A percentile compares a stretch with the other conserved stretches of the same genome.
These are phyloP conservation scores for Pemphigus obesinymphae DNA, from an alignment of 1,140 invertebrate species.

Conservation along the genomic window DNA sequence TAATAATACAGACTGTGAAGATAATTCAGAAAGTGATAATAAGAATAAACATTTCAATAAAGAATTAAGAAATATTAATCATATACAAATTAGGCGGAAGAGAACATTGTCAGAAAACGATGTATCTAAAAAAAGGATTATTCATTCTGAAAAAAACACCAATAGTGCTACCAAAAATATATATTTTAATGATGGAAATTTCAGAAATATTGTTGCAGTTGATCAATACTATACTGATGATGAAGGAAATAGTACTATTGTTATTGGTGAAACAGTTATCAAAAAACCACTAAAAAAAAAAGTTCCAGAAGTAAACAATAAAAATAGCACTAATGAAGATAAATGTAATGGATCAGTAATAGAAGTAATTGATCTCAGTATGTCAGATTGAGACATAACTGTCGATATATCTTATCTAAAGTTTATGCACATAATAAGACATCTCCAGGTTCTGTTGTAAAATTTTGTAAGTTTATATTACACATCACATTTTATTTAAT, in stretches of 20 bases:
- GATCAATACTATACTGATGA: not conserved
- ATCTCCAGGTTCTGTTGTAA: not conserved
- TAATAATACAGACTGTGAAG: slow-evolving; percentile 15
- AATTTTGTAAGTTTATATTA: not conserved
- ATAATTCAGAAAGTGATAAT: not conserved
- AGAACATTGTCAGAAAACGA: not conserved
- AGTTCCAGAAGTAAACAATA: no score
- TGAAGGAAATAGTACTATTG: not conserved
- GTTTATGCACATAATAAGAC: not conserved
- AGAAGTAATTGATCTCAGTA: not conserved
- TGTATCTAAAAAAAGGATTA: not conserved
- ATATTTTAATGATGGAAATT: not conserved
- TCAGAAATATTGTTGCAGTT: not conserved
- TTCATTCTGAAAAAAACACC: not conserved
- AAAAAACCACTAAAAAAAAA: not conserved
- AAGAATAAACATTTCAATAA: not conserved
- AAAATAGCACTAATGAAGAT: not conserved
- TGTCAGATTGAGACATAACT: slow-evolving; percentile 31
- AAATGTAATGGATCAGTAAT: not conserved
- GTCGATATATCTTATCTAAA: not conserved
- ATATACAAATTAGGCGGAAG: not conserved
- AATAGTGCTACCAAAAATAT: not conserved
- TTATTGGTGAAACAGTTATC: not conserved
- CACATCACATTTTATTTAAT: not conserved
- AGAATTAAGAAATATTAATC: not conserved